Evolutionary conservation across 2,888 invertebrate genomes (phyloP).

Genomic region (Cheilosia impressa): DNA sequence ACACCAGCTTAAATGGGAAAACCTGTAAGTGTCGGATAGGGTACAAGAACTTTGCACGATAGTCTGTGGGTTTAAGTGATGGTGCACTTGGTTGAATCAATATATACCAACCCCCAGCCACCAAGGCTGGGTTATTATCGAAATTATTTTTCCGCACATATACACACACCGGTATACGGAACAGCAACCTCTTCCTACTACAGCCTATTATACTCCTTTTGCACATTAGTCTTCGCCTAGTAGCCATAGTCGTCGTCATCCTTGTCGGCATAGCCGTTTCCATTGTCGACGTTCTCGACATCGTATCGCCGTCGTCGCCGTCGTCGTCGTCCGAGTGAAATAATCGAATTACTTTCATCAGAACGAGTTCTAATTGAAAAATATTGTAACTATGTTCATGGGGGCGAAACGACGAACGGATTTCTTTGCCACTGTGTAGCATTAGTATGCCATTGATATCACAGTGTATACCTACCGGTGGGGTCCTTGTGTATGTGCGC

Average conservation of each 20-base stretch:
- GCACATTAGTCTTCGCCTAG: slow-evolving; percentile 35
- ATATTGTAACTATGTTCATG: slow-evolving; percentile 82
- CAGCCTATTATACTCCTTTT: slow-evolving; percentile 50
- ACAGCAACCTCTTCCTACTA: slow-evolving; percentile 14
- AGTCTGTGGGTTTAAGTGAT: slow-evolving; percentile 30
- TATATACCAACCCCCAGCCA: slow-evolving; percentile 13
- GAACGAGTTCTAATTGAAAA: slow-evolving; percentile 85
- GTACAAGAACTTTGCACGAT: slow-evolving; percentile 31
- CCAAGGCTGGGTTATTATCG: slow-evolving; percentile 46
- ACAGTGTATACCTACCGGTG: slow-evolving; percentile 29
- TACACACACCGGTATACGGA: slow-evolving; percentile 35
- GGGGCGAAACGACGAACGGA: slow-evolving; percentile 62
- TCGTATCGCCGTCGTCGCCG: slow-evolving; percentile 63
- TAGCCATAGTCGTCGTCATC: slow-evolving; percentile 31
- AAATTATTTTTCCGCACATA: slow-evolving; percentile 67
- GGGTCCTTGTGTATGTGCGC: slow-evolving; percentile 30
- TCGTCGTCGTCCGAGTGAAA: slow-evolving; percentile 82
- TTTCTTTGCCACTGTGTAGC: slow-evolving; percentile 68
- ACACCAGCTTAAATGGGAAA: background rate
- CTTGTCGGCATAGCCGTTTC: slow-evolving; percentile 31
- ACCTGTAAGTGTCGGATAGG: slow-evolving; percentile 16
- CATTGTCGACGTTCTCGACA: slow-evolving; percentile 36
- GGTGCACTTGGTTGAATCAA: slow-evolving; percentile 58
- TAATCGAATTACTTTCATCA: slow-evolving; percentile 84
- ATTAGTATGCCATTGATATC: slow-evolving; percentile 79